Percentiles rank a stretch among this genome's conserved stretches.
Evolutionary conservation across 30 jellyfish, hydroid and myxozoan species (phyloP).

Genomic region (Morbakka virulenta): DNA sequence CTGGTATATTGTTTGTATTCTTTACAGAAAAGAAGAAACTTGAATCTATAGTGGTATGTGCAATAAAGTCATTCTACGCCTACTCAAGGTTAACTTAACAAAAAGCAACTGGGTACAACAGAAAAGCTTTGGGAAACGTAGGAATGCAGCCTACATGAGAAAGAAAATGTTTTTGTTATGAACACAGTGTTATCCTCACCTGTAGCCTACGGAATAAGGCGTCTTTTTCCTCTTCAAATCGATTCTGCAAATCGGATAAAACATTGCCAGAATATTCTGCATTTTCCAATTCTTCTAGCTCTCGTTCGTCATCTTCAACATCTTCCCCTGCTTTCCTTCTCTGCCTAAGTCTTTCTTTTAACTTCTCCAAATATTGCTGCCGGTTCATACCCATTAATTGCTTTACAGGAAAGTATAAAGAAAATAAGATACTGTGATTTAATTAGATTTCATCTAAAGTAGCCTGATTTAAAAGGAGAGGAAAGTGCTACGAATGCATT

Average conservation of each 20-base stretch:
- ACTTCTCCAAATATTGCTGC: constrained; percentile 62
- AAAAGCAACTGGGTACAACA: too few relatives aligned
- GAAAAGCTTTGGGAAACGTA: neutral
- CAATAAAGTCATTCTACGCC: too few relatives aligned
- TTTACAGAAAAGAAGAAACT: too few relatives aligned
- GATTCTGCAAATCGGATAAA: constrained; percentile 63
- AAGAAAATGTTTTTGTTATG: too few relatives aligned
- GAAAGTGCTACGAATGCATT: too few relatives aligned
- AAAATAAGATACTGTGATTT: neutral
- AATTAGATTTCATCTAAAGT: too few relatives aligned
- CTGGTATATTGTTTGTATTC: too few relatives aligned
- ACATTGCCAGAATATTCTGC: constrained; percentile 70
- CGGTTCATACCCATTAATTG: constrained; percentile 85
- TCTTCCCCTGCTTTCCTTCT: constrained; percentile 88
- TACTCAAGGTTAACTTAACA: too few relatives aligned
- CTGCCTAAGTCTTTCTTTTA: constrained; percentile 76
- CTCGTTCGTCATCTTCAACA: constrained; percentile 69
- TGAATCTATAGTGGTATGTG: too few relatives aligned
- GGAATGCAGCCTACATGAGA: neutral
- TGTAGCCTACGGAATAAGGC: constrained; percentile 69
- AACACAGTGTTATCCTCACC: too few relatives aligned
- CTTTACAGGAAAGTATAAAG: constrained; percentile 12
- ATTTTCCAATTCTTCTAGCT: constrained; percentile 27
- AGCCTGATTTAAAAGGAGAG: too few relatives aligned
- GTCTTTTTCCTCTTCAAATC: constrained; percentile 88